Base-by-base conservation (phyloP, 2,888 invertebrate species). In the Erannis defoliaria region DNA sequence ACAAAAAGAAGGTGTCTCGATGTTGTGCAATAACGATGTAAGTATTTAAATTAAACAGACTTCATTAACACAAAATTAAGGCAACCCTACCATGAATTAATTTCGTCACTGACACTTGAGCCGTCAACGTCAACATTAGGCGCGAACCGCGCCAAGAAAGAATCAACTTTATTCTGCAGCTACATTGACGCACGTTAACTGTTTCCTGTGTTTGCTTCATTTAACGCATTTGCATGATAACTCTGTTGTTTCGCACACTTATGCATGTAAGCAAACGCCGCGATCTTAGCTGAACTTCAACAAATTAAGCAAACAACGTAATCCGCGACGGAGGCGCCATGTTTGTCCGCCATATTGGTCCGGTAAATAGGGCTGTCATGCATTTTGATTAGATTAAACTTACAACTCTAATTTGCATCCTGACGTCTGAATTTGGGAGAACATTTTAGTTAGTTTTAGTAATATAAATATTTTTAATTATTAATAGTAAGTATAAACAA, bases 141-240 rank as follows among this genome's bases (percentile, higher is more conserved):
- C 29, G 56, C 51, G 33, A 46, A 21, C 9, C 5, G 37, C 12
- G 38, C 54, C 33, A 63, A 43, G 55, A 61, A 61, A 58, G 59
- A 62, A 6, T 42, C n/a, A 14, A 45, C 65, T 51, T 64, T 69
- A 65, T 54, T 16, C 40, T 6, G 6, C 1, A 18, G 23, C 3
- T 12, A 51, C 14, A n/a, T 42, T 26, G 56, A 51, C 35, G 19
- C 10, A 40, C 37, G 55, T 40, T 33, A 23, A 12, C 16, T 33
- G 50, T 55, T 49, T 48, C 18, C 14, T 35, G 3, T 14, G 56
- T 57, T 62, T 62, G 56, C 48, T 49, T 43, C 42, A 35, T 42
- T 48, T 19, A 57, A 58, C 61, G 64, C 70, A 75, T 76, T 76
- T 73, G 72, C 73, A 76, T 75, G 71, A 74, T 73, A 76, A 75